Evolutionary conservation across 1,140 invertebrate species (phyloP), one percentile per base, ranked within the genome.

Genomic region (Calliphora vicina): DNA sequence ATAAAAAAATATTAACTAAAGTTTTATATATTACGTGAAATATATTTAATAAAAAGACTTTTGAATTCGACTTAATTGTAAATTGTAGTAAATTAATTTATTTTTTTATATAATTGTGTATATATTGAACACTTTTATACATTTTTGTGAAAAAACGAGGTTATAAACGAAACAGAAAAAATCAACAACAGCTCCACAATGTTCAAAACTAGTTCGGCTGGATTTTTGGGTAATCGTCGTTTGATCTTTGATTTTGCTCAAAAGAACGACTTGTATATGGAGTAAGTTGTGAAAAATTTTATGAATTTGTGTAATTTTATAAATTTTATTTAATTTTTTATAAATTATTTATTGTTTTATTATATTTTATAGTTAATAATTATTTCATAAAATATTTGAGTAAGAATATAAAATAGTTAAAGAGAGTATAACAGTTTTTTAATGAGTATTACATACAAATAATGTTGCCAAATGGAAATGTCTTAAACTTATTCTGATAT

Each of bases 211-310:
- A 86, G 86, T 83, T 80, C 86, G 84, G 87, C 87, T 74, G 86
- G 88, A 84, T 82, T 71, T 67, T 76, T 81, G 67, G 88, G 85
- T 74, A 88, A 89, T 87, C 88, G 88, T 83, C 87, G 88, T 50
- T 87, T 89, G 85, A 89, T 89, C 83, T 89, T 89, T 82, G 88
- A 89, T 89, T 89, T 89, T 80, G 87, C 88, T 8, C 88, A 87
- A 27, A 89, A 89, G 27, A 84, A 78, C n/a, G 87, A 89, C 74
- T 80, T 87, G 25, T 89, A 87, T 82, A 82, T 89, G 80, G 88
- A 89, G 88, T 89, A 83, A 89, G 88, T 88, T 76, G 6, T n/a
- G 13, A 81, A 45, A 81, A 42, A 50, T 50, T 35, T 35, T 50
- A 43, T 43, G 12, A 43, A 43, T 43, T 43, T 43, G 42, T 43